These are phyloP conservation scores for Rhinoraja longicauda DNA, from an alignment of 2,797 vertebrate species.

Conservation along the genomic window DNA sequence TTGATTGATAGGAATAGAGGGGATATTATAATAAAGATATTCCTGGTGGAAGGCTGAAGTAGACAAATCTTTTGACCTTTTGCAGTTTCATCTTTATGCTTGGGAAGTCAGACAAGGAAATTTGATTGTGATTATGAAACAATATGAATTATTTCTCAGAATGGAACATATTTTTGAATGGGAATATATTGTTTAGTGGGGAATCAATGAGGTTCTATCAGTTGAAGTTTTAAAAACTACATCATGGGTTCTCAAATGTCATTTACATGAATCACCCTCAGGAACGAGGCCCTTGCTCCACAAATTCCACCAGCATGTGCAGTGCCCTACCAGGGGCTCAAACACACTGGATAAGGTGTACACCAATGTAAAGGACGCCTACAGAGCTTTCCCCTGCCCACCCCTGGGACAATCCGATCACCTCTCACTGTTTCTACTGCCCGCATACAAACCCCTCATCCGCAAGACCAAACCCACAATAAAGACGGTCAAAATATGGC, in stretches of 20 bases:
- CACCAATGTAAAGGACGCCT: too few species aligned
- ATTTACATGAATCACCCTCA: background rate
- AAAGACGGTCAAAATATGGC: too few species aligned
- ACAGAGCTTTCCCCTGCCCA: too few species aligned
- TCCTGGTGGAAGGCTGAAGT: background rate
- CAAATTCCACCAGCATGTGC: too few species aligned
- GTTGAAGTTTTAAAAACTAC: background rate
- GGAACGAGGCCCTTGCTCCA: background rate
- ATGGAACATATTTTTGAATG: background rate
- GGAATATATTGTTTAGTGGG: background rate
- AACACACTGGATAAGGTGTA: too few species aligned
- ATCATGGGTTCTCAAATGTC: background rate
- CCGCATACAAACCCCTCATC: too few species aligned
- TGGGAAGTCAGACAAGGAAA: background rate
- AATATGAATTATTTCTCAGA: background rate
- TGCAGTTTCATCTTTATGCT: background rate
- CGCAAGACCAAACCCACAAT: too few species aligned
- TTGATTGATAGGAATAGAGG: background rate
- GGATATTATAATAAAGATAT: background rate
- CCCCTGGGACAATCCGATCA: too few species aligned
- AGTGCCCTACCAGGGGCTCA: too few species aligned
- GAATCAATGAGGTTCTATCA: too few species aligned
- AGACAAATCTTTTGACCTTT: constrained; percentile 4
- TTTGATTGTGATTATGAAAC: constrained; percentile 11
- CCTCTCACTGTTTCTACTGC: too few species aligned